phyloP scores from a whole-genome alignment of 2,888 invertebrate species.

The Calliphora vomitoria region DNA sequence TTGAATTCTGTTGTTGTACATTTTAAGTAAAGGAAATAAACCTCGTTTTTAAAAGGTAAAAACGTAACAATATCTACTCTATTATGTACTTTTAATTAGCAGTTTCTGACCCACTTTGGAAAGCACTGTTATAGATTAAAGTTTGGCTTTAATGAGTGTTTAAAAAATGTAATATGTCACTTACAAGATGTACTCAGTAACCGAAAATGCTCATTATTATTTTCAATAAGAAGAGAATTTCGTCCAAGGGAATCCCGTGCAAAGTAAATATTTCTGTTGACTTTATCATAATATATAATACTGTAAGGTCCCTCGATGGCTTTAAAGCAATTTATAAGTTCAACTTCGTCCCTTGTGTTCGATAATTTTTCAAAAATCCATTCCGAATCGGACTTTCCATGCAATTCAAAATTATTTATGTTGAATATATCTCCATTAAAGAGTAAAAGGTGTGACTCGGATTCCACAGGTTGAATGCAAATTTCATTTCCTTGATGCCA shows the following conservation, averaged over 20 bases:
- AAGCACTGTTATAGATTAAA: no score
- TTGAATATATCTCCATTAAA: conserved; percentile 96
- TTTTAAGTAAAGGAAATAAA: no score
- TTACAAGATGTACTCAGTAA: conserved; percentile 78
- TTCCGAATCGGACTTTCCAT: conserved; percentile 86
- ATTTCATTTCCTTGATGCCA: conserved; percentile 92
- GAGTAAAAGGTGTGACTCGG: conserved; percentile 88
- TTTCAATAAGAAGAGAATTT: conserved; percentile 90
- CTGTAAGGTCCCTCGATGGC: conserved; percentile 93
- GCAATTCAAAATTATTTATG: conserved; percentile 80
- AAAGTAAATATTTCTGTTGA: conserved; percentile 88
- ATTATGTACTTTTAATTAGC: no score
- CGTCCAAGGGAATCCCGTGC: conserved; percentile 94
- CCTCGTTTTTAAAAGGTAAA: no score
- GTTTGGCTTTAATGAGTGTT: no score
- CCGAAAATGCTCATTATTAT: conserved; percentile 70
- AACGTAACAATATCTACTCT: no score
- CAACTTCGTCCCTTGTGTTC: conserved; percentile 77
- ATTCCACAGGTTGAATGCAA: conserved; percentile 89
- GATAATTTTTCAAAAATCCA: conserved; percentile 85
- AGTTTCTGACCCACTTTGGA: no score
- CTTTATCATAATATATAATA: conserved; percentile 90
- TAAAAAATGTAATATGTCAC: neutral
- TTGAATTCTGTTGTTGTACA: no score
- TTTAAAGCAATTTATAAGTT: conserved; percentile 85